These are phyloP conservation scores for Strigamia crassipes DNA, from an alignment of 2,888 invertebrate genomes.

Conservation along the genomic window DNA sequence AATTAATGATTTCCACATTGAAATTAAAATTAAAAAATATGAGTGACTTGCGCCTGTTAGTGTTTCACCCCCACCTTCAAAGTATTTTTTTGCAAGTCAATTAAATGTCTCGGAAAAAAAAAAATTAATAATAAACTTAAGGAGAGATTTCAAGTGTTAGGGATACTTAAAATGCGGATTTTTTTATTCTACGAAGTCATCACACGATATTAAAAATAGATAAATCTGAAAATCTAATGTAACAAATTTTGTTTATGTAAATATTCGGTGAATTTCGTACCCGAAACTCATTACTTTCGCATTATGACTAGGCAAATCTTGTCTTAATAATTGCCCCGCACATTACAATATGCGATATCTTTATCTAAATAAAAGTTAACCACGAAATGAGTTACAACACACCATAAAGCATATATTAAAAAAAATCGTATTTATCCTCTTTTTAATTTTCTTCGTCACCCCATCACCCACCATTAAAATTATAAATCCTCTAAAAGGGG, in stretches of 20 bases:
- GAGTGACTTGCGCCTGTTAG: slow-evolving; percentile 27
- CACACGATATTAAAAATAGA: background rate
- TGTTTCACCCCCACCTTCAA: slow-evolving; percentile 3
- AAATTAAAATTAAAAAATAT: slow-evolving; percentile 40
- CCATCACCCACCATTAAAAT: slow-evolving; percentile 28
- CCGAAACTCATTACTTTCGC: slow-evolving; percentile 17
- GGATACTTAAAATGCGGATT: background rate
- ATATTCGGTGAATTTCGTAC: background rate
- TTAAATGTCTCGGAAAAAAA: background rate
- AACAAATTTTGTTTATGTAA: background rate
- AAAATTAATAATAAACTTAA: slow-evolving; percentile 21
- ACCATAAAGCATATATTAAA: background rate
- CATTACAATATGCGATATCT: background rate
- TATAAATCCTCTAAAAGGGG: slow-evolving; percentile 37
- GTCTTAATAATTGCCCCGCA: background rate
- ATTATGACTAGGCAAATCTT: slow-evolving; percentile 21
- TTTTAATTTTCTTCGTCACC: background rate
- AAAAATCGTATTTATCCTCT: background rate
- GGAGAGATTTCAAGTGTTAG: too few species aligned
- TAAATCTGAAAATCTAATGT: background rate
- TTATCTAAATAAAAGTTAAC: background rate
- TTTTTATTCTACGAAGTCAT: slow-evolving; percentile 15
- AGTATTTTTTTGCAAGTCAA: background rate
- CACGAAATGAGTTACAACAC: background rate
- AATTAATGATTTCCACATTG: slow-evolving; percentile 30